phyloP scores from a whole-genome alignment of 2,888 invertebrate genomes.

The Sturmia bella region DNA sequence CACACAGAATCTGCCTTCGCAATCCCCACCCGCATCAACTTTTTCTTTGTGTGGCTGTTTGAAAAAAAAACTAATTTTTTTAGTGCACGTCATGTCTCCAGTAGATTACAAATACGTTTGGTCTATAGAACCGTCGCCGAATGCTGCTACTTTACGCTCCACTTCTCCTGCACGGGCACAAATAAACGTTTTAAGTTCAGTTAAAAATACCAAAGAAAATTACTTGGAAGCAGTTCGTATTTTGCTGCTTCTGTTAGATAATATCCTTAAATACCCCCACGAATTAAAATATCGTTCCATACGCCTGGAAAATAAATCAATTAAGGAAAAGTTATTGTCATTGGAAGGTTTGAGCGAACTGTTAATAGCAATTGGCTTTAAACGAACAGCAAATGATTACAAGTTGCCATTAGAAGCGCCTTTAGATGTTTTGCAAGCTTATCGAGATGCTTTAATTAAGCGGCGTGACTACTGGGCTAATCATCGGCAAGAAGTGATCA shows the following conservation, averaged over 20 bases:
- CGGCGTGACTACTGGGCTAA: conserved; percentile 76
- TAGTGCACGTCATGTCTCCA: conserved; percentile 55
- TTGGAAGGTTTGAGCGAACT: conserved; percentile 77
- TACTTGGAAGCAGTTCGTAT: conserved; percentile 80
- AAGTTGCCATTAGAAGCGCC: conserved; percentile 76
- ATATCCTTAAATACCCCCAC: conserved; percentile 79
- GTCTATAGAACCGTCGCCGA: conserved; percentile 59
- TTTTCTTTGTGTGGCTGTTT: conserved; percentile 34
- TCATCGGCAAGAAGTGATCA: conserved; percentile 44
- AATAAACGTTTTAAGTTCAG: conserved; percentile 59
- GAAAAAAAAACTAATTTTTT: not conserved
- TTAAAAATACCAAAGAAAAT: conserved; percentile 74
- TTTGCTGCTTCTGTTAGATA: conserved; percentile 79
- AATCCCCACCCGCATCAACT: conserved; percentile 1
- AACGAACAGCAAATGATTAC: conserved; percentile 72
- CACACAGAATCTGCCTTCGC: not conserved
- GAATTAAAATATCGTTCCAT: conserved; percentile 80
- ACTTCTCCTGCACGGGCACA: conserved; percentile 32
- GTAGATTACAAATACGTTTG: conserved; percentile 62
- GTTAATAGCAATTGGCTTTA: conserved; percentile 80
- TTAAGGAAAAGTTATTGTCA: conserved; percentile 79
- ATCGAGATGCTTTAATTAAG: conserved; percentile 76
- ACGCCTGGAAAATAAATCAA: conserved; percentile 79
- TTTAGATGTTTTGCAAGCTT: conserved; percentile 77
- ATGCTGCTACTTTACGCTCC: conserved; percentile 36